Base-by-base conservation (phyloP, 2,113 vertebrate genomes). In the Pagrus major region DNA sequence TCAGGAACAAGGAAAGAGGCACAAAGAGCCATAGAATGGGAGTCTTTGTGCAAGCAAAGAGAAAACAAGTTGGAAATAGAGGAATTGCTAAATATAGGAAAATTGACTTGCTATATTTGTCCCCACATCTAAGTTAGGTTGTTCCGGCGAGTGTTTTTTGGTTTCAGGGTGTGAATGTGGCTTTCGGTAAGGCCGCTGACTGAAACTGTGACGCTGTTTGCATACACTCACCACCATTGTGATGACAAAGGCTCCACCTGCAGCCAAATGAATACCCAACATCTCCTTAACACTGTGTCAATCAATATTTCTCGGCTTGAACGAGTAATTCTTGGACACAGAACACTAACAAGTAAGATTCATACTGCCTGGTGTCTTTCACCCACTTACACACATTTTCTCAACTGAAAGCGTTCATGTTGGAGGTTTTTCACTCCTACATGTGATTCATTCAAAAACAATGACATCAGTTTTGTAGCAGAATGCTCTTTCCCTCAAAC, bases 71-170 rank as follows among this genome's bases (percentile, higher is more conserved):
- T 52, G 56, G 56, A 85, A 88, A 89, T 64, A 84, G 73, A 83
- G 67, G 69, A 87, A 90, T 72, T 55, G 66, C 87, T 88, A 80
- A 80, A 85, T 88, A 88, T 88, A 91, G 89, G 41, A 59, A 71
- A 80, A 83, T 77, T 84, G 46, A 86, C 25, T 55, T 59, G 56
- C 80, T 88, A 89, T 67, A 81, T 86, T 77, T 72, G 84, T 83
- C 78, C 69, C 79, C 83, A 56, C 55, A 56, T 80, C 88, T 70
- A 81, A 88, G 78, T 87, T 78, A 5, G 59, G 72, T 58, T 52
- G 33, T 60, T 61, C 46, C 67, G 66, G 54, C 2, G 3, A 68
- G 73, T 2, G 72, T 78, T 58, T n/a, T 55, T 78, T 78, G 80
- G 82, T 70, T 74, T 88, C 73, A 63, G 81, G 80, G 80, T 80